Evolutionary conservation across 2,888 invertebrate genomes (phyloP).

Genomic region (Rhagophthalmus giganteus): DNA sequence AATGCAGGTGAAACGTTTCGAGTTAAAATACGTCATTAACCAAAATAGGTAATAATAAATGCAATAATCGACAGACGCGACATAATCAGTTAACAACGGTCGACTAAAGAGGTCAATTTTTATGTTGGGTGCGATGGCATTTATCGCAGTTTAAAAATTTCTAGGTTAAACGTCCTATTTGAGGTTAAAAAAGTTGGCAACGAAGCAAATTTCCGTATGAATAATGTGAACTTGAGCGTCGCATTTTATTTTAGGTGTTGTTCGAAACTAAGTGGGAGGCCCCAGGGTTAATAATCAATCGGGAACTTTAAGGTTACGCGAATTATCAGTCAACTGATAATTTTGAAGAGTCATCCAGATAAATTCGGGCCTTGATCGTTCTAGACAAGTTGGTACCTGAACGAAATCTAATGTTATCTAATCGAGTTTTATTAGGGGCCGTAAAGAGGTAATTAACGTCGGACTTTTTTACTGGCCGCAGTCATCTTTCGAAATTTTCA

Average conservation of each 20-base stretch:
- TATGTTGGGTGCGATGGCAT: conserved; percentile 13
- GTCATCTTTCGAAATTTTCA: too few relatives aligned
- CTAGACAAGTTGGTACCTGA: conserved; percentile 25
- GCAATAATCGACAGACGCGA: conserved; percentile 22
- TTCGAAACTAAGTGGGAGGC: conserved; percentile 11
- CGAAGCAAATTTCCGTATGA: conserved; percentile 14
- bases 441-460: too few relatives aligned
- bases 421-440: too few relatives aligned
- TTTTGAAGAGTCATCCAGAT: conserved; percentile 18
- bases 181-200: conserved; percentile 27
- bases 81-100: too few relatives aligned
- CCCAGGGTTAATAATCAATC: conserved; percentile 9
- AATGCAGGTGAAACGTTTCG: too few relatives aligned
- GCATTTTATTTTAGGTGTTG: conserved; percentile 21
- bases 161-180: conserved; percentile 23
- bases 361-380: conserved; percentile 17
- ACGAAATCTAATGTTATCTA: too few relatives aligned
- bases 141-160: conserved; percentile 21
- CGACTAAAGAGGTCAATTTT: too few relatives aligned
- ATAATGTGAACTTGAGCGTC: conserved; percentile 15
- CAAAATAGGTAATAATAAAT: too few relatives aligned
- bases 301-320: not conserved
- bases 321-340: conserved; percentile 11
- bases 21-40: too few relatives aligned
- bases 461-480: too few relatives aligned